Evolutionary conservation across 1,140 invertebrate species (phyloP).

Genomic region (Cydia pomonella): DNA sequence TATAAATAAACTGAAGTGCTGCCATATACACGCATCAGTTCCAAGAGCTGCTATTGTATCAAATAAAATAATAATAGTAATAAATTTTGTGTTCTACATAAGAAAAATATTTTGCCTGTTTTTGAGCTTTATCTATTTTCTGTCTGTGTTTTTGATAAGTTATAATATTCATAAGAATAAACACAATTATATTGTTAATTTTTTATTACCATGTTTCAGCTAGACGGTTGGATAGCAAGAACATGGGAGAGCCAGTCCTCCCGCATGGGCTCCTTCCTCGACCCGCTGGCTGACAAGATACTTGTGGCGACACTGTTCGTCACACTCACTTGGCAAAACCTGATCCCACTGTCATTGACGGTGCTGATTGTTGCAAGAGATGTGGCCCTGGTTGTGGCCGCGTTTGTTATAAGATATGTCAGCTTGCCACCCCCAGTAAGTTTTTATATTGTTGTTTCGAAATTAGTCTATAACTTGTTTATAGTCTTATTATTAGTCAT

Average conservation of each 20-base stretch:
- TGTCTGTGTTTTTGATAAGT: too few species aligned
- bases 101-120: too few species aligned
- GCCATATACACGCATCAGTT: too few species aligned
- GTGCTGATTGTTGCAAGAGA: slow-evolving; percentile 92
- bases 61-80: too few species aligned
- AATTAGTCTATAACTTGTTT: too few species aligned
- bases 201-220: slow-evolving; percentile 81
- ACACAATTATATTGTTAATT: slow-evolving; percentile 37
- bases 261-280: slow-evolving; percentile 96
- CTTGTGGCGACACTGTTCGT: slow-evolving; percentile 94
- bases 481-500: too few species aligned
- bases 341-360: slow-evolving; percentile 94
- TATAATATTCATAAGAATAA: too few species aligned
- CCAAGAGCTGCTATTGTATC: too few species aligned
- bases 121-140: too few species aligned
- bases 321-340: slow-evolving; percentile 89
- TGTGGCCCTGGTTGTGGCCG: slow-evolving; percentile 89
- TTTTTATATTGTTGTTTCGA: slow-evolving; percentile 43
- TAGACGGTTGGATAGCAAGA: slow-evolving; percentile 98
- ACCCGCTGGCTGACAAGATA: slow-evolving; percentile 98
- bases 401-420: slow-evolving; percentile 94
- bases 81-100: neutral
- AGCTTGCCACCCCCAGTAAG: slow-evolving; percentile 93
- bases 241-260: slow-evolving; percentile 95
- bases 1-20: too few species aligned